These are phyloP conservation scores for Periparus ater DNA, from an alignment of 2,797 vertebrate species.

Conservation along the genomic window DNA sequence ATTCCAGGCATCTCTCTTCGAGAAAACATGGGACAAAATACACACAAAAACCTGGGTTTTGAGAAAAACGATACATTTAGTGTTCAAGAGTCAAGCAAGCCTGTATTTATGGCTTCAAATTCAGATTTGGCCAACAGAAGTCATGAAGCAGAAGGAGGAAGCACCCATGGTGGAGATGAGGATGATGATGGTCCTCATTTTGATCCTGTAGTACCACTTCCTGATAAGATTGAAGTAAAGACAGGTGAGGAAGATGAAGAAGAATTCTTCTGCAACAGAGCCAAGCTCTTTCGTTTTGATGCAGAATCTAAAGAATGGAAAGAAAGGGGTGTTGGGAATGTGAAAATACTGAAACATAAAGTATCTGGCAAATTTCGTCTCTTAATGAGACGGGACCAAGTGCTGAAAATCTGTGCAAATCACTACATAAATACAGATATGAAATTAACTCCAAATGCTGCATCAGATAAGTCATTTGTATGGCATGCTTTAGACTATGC, in stretches of 20 bases:
- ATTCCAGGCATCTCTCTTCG: constrained; percentile 77
- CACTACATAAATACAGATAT: constrained; percentile 95
- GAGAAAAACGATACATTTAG: constrained; percentile 79
- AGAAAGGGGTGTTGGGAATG: constrained; percentile 91
- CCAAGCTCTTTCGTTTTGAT: constrained; percentile 95
- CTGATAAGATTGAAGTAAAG: constrained; percentile 97
- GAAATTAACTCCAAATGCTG: constrained; percentile 89
- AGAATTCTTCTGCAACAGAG: constrained; percentile 94
- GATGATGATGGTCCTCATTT: constrained; percentile 98
- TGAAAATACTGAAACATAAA: constrained; percentile 94
- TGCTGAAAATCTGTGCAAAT: constrained; percentile 98
- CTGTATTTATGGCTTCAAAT: constrained; percentile 71
- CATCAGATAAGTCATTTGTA: constrained; percentile 95
- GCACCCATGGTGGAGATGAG: constrained; percentile 85
- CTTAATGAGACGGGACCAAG: constrained; percentile 96
- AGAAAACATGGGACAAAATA: constrained; percentile 72
- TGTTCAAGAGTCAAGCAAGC: constrained; percentile 77
- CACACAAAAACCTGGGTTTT: constrained; percentile 75
- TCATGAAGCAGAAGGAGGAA: constrained; percentile 87
- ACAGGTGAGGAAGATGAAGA: constrained; percentile 98
- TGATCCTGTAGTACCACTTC: constrained; percentile 96
- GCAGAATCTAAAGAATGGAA: constrained; percentile 95
- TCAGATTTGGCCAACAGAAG: constrained; percentile 75
- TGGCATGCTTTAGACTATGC: constrained; percentile 98
- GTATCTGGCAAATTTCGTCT: constrained; percentile 93